Conservation (phyloP, 2,113 vertebrate genomes). For the Aplodontia rufa region DNA sequence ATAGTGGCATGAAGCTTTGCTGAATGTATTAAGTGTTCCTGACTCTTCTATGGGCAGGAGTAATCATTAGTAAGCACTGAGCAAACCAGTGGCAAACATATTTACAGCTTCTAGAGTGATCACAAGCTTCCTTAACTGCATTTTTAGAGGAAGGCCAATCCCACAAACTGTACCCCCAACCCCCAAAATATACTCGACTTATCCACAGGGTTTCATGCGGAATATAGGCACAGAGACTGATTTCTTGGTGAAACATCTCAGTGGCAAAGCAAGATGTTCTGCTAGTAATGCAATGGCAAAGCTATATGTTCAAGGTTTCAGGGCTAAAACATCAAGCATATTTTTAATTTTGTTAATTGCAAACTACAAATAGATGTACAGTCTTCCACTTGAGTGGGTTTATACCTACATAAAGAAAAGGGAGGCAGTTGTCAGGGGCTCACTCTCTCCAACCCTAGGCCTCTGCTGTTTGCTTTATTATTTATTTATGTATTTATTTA, state of each 20-base stretch:
- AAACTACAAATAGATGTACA: background rate
- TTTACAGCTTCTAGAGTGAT: background rate
- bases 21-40: background rate
- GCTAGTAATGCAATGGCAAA: background rate
- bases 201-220: background rate
- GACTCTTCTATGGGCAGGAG: background rate
- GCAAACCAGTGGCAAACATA: background rate
- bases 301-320: background rate
- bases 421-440: background rate
- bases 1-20: background rate
- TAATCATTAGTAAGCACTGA: background rate
- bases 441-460: background rate
- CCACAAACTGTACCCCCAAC: background rate
- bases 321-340: background rate
- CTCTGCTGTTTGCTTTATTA: background rate
- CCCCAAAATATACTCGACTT: background rate
- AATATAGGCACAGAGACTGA: background rate
- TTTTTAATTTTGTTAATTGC: background rate
- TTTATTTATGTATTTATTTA: no score
- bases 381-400: background rate
- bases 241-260: background rate
- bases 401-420: background rate
- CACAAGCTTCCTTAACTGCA: background rate
- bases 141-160: background rate
- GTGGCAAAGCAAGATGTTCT: background rate